These are phyloP conservation scores for Myotis daubentonii DNA, from an alignment of 2,797 vertebrate species.

Conservation along the genomic window DNA sequence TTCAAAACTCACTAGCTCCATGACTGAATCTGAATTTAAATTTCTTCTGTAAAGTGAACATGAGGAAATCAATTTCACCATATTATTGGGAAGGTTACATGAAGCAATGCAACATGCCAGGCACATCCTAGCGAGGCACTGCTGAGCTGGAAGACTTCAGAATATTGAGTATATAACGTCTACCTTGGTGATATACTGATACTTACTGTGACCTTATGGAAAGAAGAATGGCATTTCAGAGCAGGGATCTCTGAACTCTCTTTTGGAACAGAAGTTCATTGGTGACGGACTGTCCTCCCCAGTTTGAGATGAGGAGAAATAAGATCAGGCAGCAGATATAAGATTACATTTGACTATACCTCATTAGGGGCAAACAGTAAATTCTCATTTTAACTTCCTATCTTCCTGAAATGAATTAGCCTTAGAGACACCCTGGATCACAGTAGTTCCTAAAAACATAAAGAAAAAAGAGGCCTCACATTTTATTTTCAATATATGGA, in stretches of 20 bases:
- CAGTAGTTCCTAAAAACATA: neutral
- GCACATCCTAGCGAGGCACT: neutral
- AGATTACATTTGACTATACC: neutral
- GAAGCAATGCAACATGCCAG: neutral
- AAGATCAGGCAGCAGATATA: neutral
- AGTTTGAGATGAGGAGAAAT: neutral
- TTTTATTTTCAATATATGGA: neutral
- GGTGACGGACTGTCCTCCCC: neutral
- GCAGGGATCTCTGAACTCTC: neutral
- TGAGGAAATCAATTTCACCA: neutral
- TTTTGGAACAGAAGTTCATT: neutral
- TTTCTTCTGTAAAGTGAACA: neutral
- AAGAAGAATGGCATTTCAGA: neutral
- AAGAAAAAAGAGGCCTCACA: neutral
- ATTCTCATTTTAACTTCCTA: neutral
- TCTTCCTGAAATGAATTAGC: neutral
- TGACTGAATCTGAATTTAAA: neutral
- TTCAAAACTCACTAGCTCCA: neutral
- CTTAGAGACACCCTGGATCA: neutral
- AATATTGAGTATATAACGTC: neutral
- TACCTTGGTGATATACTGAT: neutral
- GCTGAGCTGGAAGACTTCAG: neutral
- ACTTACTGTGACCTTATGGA: neutral
- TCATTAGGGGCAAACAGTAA: slow-evolving; percentile 2
- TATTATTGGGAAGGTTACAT: neutral